phyloP scores from a whole-genome alignment of 2,113 vertebrate genomes.

The Holacanthus passer region DNA sequence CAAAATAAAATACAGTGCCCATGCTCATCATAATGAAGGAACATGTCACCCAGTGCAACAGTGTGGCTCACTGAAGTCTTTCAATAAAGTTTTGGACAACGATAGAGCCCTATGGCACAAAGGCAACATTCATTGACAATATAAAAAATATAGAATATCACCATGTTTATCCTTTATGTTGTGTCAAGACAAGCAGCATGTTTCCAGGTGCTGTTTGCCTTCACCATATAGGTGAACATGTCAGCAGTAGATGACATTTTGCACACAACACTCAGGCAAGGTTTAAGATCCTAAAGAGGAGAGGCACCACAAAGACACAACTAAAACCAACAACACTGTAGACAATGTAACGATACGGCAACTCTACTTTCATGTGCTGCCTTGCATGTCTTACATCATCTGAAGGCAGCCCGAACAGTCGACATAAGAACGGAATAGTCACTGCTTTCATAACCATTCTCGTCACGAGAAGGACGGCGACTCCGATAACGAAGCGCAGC shows the following conservation, averaged over 20 bases:
- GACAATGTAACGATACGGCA: constrained; percentile 94
- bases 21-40: background rate
- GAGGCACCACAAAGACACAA: constrained; percentile 89
- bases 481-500: constrained; percentile 88
- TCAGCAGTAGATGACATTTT: constrained; percentile 52
- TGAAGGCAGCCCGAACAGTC: constrained; percentile 84
- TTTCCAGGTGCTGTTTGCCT: constrained; percentile 26
- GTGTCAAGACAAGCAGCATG: constrained; percentile 29
- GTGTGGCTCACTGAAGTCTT: background rate
- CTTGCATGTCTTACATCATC: constrained; percentile 88
- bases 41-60: background rate
- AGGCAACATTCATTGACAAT: background rate
- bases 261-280: constrained; percentile 85
- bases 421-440: constrained; percentile 92
- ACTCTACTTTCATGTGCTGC: constrained; percentile 92
- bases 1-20: background rate
- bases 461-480: constrained; percentile 86
- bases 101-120: background rate
- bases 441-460: constrained; percentile 90
- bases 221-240: constrained; percentile 16
- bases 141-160: constrained; percentile 31
- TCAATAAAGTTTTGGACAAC: background rate
- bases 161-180: constrained; percentile 24
- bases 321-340: constrained; percentile 94
- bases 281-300: constrained; percentile 87